Evolutionary conservation across 2,888 invertebrate species (phyloP).

Genomic region (Biston stratarius): DNA sequence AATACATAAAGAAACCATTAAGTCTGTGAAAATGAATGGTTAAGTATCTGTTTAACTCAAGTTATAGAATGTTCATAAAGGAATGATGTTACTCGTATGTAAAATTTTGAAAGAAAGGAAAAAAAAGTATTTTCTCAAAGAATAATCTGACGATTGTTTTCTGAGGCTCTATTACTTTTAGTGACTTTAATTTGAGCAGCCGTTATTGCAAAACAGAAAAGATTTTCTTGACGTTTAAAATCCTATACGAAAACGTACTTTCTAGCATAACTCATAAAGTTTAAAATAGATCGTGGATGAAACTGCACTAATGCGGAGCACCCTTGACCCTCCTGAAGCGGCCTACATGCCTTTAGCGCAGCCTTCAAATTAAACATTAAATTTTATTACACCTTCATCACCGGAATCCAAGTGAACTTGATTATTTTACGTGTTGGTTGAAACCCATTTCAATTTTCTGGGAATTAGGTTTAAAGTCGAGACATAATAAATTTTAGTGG

Average conservation of each 20-base stretch:
- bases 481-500: slow-evolving; percentile 16
- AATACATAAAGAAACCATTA: too few species aligned
- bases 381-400: slow-evolving; percentile 46
- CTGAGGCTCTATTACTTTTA: too few species aligned
- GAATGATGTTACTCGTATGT: too few species aligned
- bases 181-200: slow-evolving; percentile 10
- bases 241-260: slow-evolving; percentile 10
- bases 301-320: slow-evolving; percentile 56
- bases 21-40: too few species aligned
- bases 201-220: slow-evolving; percentile 23
- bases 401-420: slow-evolving; percentile 34
- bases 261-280: slow-evolving; percentile 33
- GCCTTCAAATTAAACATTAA: slow-evolving; percentile 62
- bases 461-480: slow-evolving; percentile 18
- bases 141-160: too few species aligned
- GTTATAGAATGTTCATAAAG: too few species aligned
- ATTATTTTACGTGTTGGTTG: slow-evolving; percentile 28
- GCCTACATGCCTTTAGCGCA: slow-evolving; percentile 46
- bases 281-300: slow-evolving; percentile 37
- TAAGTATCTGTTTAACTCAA: too few species aligned
- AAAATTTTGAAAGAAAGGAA: too few species aligned
- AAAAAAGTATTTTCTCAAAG: too few species aligned
- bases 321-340: slow-evolving; percentile 62
- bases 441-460: slow-evolving; percentile 29
- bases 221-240: slow-evolving; percentile 4